Conservation (phyloP, 2,797 vertebrate genomes). For the Mycteria americana region DNA sequence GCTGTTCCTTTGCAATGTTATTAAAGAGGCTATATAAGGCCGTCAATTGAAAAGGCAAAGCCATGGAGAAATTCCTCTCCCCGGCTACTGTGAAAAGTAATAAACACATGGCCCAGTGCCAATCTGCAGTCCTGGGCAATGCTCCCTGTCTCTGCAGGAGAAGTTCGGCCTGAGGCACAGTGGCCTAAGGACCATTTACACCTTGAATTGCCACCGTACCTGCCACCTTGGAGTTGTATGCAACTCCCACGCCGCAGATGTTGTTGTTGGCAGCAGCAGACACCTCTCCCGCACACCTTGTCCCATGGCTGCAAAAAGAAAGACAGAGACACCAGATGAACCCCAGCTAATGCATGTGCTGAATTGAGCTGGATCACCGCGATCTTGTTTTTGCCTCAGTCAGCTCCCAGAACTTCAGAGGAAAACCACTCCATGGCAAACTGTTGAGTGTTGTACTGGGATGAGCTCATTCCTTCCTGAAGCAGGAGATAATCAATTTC, state of each 20-base stretch:
- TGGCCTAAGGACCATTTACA: not conserved
- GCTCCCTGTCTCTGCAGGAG: not conserved
- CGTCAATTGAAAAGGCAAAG: not conserved
- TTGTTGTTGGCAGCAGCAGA: constrained; percentile 98
- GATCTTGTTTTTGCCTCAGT: not conserved
- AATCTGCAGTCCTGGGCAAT: not conserved
- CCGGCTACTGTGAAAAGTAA: not conserved
- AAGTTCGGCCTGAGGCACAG: not conserved
- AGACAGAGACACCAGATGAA: not conserved
- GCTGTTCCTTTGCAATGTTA: not conserved
- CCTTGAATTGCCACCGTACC: constrained; percentile 74
- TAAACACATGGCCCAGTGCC: not conserved
- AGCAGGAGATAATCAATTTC: not conserved
- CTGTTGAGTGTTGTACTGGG: not conserved
- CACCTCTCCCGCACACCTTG: constrained; percentile 96
- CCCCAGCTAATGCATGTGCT: fast-evolving
- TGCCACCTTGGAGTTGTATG: constrained; percentile 97
- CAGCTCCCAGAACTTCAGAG: not conserved
- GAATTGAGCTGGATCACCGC: fast-evolving
- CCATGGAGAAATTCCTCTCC: not conserved
- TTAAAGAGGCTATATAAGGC: not conserved
- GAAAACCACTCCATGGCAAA: not conserved
- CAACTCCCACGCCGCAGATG: constrained; percentile 97
- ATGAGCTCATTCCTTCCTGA: not conserved
- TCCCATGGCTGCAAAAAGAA: constrained; percentile 87